Percentiles rank a stretch among this genome's conserved stretches.
Conservation (phyloP, 1,140 invertebrate genomes). For the Lucilia cuprina region DNA sequence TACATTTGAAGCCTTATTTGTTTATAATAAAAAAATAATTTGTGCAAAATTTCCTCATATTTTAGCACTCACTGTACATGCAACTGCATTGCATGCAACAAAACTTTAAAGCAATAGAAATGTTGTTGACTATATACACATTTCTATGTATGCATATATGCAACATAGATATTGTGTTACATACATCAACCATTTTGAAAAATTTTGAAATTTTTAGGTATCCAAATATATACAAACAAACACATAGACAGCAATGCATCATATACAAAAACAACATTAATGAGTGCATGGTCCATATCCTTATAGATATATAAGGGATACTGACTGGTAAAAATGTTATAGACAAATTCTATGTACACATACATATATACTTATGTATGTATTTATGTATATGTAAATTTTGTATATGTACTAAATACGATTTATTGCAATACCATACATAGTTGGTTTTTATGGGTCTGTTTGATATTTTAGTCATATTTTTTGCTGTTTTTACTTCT, state of each 20-base stretch:
- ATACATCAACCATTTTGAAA: neutral
- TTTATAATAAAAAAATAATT: too few species aligned
- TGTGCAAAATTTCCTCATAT: too few species aligned
- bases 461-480: neutral
- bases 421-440: slow-evolving; percentile 2
- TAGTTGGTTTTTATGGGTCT: slow-evolving; percentile 9
- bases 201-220: neutral
- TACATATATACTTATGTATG: neutral
- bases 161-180: neutral
- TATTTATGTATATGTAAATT: neutral
- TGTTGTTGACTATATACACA: too few species aligned
- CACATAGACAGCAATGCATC: neutral
- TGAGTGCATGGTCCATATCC: neutral
- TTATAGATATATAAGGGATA: neutral
- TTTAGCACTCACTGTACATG: too few species aligned
- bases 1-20: too few species aligned
- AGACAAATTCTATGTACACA: neutral
- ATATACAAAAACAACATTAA: neutral
- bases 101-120: too few species aligned
- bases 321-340: neutral
- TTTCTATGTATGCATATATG: neutral
- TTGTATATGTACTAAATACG: neutral
- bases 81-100: too few species aligned
- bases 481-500: neutral
- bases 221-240: neutral